These are phyloP conservation scores for Hesperophylax magnus DNA, from an alignment of 1,140 invertebrate species.

Conservation along the genomic window DNA sequence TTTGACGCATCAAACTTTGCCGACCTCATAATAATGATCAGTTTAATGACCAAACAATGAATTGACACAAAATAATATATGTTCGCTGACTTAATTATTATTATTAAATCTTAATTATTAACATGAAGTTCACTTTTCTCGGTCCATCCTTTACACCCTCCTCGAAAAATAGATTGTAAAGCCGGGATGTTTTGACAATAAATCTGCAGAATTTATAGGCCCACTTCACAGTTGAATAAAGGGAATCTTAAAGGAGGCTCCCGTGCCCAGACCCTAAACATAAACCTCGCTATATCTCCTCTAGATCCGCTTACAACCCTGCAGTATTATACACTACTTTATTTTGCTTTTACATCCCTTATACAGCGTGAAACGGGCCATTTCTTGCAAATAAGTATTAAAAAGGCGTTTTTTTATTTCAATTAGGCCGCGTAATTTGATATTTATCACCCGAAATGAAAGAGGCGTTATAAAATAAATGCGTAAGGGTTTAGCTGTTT, in stretches of 20 bases:
- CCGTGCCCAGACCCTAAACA: constrained; percentile 8
- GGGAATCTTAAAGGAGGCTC: constrained; percentile 17
- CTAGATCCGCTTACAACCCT: background rate
- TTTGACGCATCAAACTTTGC: too few relatives aligned
- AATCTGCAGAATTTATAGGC: constrained; percentile 27
- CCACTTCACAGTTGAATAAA: constrained; percentile 32
- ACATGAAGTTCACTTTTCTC: background rate
- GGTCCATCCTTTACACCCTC: background rate
- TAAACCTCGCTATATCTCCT: constrained; percentile 25
- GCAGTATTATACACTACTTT: constrained; percentile 3
- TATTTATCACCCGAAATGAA: background rate
- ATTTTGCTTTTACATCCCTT: constrained; percentile 11
- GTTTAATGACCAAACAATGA: too few relatives aligned
- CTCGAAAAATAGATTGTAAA: constrained; percentile 31
- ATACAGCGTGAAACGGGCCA: background rate
- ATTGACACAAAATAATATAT: too few relatives aligned
- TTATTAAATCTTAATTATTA: background rate
- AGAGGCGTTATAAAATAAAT: too few relatives aligned
- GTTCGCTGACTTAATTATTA: too few relatives aligned
- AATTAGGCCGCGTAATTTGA: constrained; percentile 8
- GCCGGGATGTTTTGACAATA: constrained; percentile 35
- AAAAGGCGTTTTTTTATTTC: constrained; percentile 13
- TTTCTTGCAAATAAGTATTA: background rate
- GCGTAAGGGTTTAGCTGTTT: too few relatives aligned
- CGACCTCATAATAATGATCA: too few relatives aligned